phyloP scores from a whole-genome alignment of 2,888 invertebrate genomes.

The Conus canariensis region DNA sequence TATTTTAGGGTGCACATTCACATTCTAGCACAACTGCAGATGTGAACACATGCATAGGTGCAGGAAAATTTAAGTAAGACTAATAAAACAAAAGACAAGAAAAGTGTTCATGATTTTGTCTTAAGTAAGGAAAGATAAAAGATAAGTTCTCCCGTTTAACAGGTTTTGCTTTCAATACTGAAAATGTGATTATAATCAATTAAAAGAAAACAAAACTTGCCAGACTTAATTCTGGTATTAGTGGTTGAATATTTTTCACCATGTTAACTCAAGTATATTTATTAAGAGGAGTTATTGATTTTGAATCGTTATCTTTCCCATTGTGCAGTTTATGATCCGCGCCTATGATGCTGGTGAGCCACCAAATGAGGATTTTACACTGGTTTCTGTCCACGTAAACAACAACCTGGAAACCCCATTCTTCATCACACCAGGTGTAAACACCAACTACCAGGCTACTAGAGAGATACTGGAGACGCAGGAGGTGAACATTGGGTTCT shows the following conservation, averaged over 20 bases:
- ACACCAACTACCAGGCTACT: constrained; percentile 2
- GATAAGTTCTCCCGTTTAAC: too few relatives aligned
- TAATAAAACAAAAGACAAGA: too few relatives aligned
- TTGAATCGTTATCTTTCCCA: not conserved
- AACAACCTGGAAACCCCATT: constrained; percentile 66
- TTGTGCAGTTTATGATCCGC: constrained; percentile 63
- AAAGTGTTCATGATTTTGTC: too few relatives aligned
- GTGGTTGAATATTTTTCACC: not conserved
- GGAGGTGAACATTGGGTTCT: constrained; percentile 14
- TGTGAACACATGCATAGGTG: too few relatives aligned
- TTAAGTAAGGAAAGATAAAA: too few relatives aligned
- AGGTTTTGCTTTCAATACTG: too few relatives aligned
- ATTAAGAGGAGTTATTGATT: not conserved
- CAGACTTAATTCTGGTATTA: too few relatives aligned
- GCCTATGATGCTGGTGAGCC: constrained; percentile 67
- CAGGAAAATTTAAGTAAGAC: too few relatives aligned
- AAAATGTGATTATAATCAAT: too few relatives aligned
- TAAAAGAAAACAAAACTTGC: too few relatives aligned
- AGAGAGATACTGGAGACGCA: constrained; percentile 41
- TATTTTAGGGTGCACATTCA: too few relatives aligned
- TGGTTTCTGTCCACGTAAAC: constrained; percentile 64
- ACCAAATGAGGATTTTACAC: constrained; percentile 48
- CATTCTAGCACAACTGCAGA: too few relatives aligned
- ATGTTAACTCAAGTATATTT: not conserved
- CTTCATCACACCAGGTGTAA: constrained; percentile 27